Conservation (phyloP, 2,113 vertebrate species). For the Bufo bufo region DNA sequence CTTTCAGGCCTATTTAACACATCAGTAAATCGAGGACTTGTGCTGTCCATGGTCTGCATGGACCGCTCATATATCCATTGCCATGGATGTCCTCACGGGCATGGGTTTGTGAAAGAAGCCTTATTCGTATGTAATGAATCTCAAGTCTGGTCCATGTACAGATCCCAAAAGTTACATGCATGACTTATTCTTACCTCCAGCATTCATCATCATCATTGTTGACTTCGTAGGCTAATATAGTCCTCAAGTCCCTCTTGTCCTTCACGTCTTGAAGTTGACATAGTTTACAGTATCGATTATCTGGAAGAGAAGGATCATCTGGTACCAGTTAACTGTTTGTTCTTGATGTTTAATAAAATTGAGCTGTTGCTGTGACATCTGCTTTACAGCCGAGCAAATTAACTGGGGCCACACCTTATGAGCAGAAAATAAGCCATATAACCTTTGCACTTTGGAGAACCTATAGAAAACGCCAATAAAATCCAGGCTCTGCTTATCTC, state of each 20-base stretch:
- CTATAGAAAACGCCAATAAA: conserved; percentile 48
- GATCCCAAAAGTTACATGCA: too few relatives aligned
- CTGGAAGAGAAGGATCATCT: conserved; percentile 12
- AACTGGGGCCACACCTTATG: conserved; percentile 49
- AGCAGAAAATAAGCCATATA: conserved; percentile 30
- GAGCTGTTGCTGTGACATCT: conserved; percentile 68
- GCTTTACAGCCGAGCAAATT: conserved; percentile 63
- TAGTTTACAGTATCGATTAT: conserved; percentile 1
- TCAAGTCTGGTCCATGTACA: too few relatives aligned
- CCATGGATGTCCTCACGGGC: too few relatives aligned
- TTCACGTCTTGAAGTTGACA: background rate
- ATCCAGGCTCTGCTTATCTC: conserved; percentile 31
- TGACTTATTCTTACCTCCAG: too few relatives aligned
- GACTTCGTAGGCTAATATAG: background rate
- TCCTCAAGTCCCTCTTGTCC: background rate
- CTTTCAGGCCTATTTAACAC: too few relatives aligned
- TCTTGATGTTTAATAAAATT: conserved; percentile 63
- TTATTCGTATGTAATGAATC: too few relatives aligned
- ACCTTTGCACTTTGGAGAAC: conserved; percentile 52
- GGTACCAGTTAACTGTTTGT: conserved; percentile 45
- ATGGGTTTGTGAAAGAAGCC: too few relatives aligned
- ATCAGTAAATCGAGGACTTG: too few relatives aligned
- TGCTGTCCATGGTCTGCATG: too few relatives aligned
- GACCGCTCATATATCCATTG: too few relatives aligned
- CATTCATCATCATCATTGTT: too few relatives aligned